phyloP scores from a whole-genome alignment of 2,888 invertebrate genomes.

The Gryllus longicercus region DNA sequence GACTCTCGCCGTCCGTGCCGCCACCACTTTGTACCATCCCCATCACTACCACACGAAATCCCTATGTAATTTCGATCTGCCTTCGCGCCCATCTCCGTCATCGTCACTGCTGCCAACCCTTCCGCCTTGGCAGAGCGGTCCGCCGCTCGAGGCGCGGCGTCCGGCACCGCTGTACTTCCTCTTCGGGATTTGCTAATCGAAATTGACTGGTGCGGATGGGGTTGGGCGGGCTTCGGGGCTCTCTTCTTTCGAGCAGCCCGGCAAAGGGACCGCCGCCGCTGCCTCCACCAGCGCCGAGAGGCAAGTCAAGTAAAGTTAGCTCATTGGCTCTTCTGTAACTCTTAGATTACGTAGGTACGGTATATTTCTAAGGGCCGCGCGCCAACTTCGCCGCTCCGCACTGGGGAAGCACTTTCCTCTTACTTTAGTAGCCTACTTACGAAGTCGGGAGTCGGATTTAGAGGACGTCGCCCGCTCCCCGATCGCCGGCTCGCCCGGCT shows the following conservation, averaged over 20 bases:
- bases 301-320: constrained; percentile 1
- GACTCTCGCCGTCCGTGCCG: too few relatives aligned
- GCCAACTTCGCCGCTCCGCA: not conserved
- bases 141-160: not conserved
- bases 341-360: not conserved
- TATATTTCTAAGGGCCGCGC: not conserved
- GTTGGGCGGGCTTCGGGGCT: too few relatives aligned
- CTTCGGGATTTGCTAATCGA: constrained; percentile 4
- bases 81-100: too few relatives aligned
- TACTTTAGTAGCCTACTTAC: not conserved
- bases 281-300: not conserved
- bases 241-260: not conserved
- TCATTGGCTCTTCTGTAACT: constrained; percentile 9
- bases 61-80: too few relatives aligned
- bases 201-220: not conserved
- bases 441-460: not conserved
- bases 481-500: too few relatives aligned
- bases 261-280: not conserved
- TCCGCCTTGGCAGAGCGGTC: not conserved
- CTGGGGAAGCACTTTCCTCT: not conserved
- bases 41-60: too few relatives aligned
- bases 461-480: too few relatives aligned
- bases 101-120: not conserved
- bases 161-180: not conserved
- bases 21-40: too few relatives aligned